Percentiles rank a stretch among this genome's conserved stretches.
Conservation (phyloP, 1,140 invertebrate species). For the Drosophila mojavensis region DNA sequence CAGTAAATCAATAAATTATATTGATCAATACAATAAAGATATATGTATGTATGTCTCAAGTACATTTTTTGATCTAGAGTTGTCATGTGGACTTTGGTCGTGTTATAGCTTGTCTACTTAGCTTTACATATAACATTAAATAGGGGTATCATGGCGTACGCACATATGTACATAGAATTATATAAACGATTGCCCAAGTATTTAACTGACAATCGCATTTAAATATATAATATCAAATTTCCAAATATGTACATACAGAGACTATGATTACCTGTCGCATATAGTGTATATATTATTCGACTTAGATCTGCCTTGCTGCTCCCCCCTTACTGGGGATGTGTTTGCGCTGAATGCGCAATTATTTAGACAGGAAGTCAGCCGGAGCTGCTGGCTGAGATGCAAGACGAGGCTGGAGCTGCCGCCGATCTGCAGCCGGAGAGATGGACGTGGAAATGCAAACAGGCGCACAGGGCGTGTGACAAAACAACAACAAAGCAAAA, state of each 20-base stretch:
- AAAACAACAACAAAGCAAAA: conserved; percentile 44
- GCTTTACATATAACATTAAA: too few species aligned
- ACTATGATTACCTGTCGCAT: not conserved
- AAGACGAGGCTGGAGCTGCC: conserved; percentile 2
- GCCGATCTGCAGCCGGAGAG: conserved; percentile 8
- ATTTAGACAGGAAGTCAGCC: conserved; percentile 73
- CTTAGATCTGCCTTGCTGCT: not conserved
- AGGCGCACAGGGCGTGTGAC: conserved; percentile 43
- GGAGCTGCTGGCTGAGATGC: conserved; percentile 16
- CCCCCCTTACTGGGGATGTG: conserved; percentile 52
- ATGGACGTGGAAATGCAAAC: conserved; percentile 52
- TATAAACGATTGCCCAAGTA: too few species aligned
- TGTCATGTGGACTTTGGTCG: too few species aligned
- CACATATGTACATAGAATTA: too few species aligned
- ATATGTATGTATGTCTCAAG: too few species aligned
- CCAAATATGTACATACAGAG: not conserved
- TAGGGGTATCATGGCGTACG: too few species aligned
- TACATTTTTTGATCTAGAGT: too few species aligned
- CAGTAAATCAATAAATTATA: too few species aligned
- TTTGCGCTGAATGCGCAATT: conserved; percentile 60
- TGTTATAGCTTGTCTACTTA: too few species aligned
- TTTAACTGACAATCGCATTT: too few species aligned
- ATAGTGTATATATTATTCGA: conserved; percentile 18
- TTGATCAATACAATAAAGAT: too few species aligned
- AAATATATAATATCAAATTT: too few species aligned